A percentile compares a stretch with the other conserved stretches of the same genome.
Evolutionary conservation across 2,888 invertebrate species (phyloP).

Genomic region (Polydrusus tereticollis): DNA sequence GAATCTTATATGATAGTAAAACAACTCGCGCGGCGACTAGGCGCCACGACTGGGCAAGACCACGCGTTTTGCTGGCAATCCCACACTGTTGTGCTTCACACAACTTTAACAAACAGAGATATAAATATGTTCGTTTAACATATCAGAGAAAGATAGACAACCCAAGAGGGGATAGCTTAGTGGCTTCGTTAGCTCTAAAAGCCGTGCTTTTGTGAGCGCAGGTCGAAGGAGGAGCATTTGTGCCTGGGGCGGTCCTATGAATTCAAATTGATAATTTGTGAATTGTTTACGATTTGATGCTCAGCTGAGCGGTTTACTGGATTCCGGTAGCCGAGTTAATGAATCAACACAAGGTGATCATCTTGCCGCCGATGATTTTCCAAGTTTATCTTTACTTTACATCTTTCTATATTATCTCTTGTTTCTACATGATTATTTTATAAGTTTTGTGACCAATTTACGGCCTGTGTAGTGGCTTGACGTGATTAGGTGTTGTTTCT

Average conservation of each 20-base stretch:
- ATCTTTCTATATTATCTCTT: constrained; percentile 19
- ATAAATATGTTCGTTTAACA: not conserved
- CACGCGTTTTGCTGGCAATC: constrained; percentile 71
- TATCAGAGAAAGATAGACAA: constrained; percentile 21
- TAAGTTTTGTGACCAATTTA: not conserved
- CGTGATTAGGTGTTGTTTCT: not conserved
- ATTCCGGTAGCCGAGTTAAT: constrained; percentile 62
- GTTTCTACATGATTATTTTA: constrained; percentile 7
- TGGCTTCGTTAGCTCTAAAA: constrained; percentile 48
- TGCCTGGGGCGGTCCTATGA: constrained; percentile 63
- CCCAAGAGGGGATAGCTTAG: constrained; percentile 56
- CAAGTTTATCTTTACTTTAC: constrained; percentile 4
- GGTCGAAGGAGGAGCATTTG: constrained; percentile 65
- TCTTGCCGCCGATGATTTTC: constrained; percentile 26
- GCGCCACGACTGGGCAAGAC: constrained; percentile 68
- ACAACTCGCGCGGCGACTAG: constrained; percentile 65
- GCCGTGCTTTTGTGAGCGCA: constrained; percentile 59
- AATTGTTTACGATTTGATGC: constrained; percentile 68
- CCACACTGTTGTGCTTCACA: constrained; percentile 47
- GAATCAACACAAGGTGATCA: constrained; percentile 53
- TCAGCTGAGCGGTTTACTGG: constrained; percentile 62
- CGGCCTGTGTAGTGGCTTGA: not conserved
- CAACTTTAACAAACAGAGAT: constrained; percentile 29
- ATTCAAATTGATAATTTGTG: constrained; percentile 68
- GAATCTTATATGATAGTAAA: constrained; percentile 67